Conservation (phyloP, 1,140 invertebrate species). For the Heliconius himera region DNA sequence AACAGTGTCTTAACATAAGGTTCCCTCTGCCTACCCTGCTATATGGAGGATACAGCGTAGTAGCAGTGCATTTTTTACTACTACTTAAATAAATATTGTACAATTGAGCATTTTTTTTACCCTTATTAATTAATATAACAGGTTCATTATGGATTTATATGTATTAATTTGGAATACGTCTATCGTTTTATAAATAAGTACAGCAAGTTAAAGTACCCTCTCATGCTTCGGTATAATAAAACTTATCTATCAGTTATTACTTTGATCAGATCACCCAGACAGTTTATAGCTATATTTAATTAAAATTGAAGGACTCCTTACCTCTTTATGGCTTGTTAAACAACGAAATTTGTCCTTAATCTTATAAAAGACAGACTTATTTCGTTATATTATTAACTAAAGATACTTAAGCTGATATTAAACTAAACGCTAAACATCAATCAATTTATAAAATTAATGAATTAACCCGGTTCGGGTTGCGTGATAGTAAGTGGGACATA, state of each 20-base stretch:
- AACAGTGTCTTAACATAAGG: too few species aligned
- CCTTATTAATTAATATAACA: too few species aligned
- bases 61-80: too few species aligned
- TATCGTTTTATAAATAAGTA: neutral
- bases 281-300: constrained; percentile 26
- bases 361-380: neutral
- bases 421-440: neutral
- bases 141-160: neutral
- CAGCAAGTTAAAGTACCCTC: neutral
- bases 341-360: constrained; percentile 10
- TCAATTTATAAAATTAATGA: constrained; percentile 6
- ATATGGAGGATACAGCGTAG: too few species aligned
- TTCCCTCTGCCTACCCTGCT: too few species aligned
- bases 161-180: neutral
- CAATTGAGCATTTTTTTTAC: too few species aligned
- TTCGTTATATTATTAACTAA: neutral
- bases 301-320: constrained; percentile 14
- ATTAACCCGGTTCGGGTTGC: neutral
- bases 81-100: too few species aligned
- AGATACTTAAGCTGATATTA: too few species aligned
- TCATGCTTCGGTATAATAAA: constrained; percentile 15
- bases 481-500: neutral
- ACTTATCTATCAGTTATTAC: constrained; percentile 21
- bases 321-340: constrained; percentile 20
- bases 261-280: constrained; percentile 17